phyloP scores from a whole-genome alignment of 2,888 invertebrate genomes.

The Parelbella ahira region DNA sequence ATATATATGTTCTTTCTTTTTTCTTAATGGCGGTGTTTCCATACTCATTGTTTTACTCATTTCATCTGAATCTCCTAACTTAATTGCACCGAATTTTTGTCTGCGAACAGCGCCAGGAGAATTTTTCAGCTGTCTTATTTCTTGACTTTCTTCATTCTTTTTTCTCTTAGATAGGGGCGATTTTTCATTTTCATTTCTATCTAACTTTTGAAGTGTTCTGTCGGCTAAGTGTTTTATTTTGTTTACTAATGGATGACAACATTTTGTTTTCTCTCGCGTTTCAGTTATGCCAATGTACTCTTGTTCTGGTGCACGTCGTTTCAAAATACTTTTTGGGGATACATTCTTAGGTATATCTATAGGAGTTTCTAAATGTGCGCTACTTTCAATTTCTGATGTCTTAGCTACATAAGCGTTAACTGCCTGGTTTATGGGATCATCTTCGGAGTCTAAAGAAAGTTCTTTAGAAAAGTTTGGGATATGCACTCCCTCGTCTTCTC shows the following conservation, averaged over 20 bases:
- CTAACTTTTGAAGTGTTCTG: conserved; percentile 77
- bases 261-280: conserved; percentile 74
- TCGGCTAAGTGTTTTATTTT: conserved; percentile 84
- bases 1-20: conserved; percentile 82
- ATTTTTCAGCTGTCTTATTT: conserved; percentile 80
- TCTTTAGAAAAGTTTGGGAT: conserved; percentile 76
- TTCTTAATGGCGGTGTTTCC: conserved; percentile 68
- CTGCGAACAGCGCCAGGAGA: conserved; percentile 82
- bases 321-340: conserved; percentile 77
- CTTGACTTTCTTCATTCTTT: conserved; percentile 79
- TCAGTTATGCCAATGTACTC: conserved; percentile 66
- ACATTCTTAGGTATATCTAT: conserved; percentile 62
- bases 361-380: conserved; percentile 49
- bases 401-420: conserved; percentile 44
- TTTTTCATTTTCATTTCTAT: conserved; percentile 65
- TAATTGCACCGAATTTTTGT: conserved; percentile 73
- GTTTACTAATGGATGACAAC: conserved; percentile 83
- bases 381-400: conserved; percentile 53
- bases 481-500: conserved; percentile 67
- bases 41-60: conserved; percentile 69
- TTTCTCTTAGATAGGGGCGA: conserved; percentile 61
- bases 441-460: conserved; percentile 70
- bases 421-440: conserved; percentile 54
- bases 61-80: conserved; percentile 73
- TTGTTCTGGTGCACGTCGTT: conserved; percentile 69